Percentiles rank a stretch among this genome's conserved stretches.
Evolutionary conservation across 2,113 vertebrate species (phyloP).

Genomic region (Nothoprocta perdicaria): DNA sequence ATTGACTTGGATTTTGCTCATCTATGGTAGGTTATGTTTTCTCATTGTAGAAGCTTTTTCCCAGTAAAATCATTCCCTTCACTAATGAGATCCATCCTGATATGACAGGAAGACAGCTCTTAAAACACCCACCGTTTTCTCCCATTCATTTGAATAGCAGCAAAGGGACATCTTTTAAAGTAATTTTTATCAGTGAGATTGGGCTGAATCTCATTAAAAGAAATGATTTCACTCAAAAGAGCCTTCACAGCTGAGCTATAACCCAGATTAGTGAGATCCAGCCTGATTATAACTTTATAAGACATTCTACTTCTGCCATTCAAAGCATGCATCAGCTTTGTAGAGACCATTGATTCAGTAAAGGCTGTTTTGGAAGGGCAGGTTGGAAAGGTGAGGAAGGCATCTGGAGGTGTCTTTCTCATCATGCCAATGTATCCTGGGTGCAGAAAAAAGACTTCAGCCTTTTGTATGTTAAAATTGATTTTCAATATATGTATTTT

Average conservation of each 20-base stretch:
- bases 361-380: neutral
- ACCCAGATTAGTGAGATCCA: constrained; percentile 76
- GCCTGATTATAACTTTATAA: constrained; percentile 75
- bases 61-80: constrained; percentile 78
- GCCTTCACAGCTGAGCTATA: constrained; percentile 74
- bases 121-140: constrained; percentile 84
- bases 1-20: constrained; percentile 81
- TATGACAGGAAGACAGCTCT: constrained; percentile 81
- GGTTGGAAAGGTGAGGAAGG: neutral
- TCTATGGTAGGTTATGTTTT: constrained; percentile 80
- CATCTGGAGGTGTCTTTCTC: constrained; percentile 23
- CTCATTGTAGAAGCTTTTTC: constrained; percentile 79
- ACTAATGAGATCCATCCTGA: constrained; percentile 85
- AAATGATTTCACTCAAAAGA: constrained; percentile 80
- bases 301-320: constrained; percentile 35
- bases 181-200: constrained; percentile 79
- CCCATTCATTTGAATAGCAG: constrained; percentile 81
- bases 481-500: constrained; percentile 2
- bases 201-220: constrained; percentile 83
- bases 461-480: constrained; percentile 12
- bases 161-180: constrained; percentile 81
- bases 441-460: neutral
- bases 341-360: neutral
- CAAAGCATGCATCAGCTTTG: neutral
- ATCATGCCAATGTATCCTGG: neutral